Conservation (phyloP, 2,888 invertebrate species). For the Aleiodes testaceus region DNA sequence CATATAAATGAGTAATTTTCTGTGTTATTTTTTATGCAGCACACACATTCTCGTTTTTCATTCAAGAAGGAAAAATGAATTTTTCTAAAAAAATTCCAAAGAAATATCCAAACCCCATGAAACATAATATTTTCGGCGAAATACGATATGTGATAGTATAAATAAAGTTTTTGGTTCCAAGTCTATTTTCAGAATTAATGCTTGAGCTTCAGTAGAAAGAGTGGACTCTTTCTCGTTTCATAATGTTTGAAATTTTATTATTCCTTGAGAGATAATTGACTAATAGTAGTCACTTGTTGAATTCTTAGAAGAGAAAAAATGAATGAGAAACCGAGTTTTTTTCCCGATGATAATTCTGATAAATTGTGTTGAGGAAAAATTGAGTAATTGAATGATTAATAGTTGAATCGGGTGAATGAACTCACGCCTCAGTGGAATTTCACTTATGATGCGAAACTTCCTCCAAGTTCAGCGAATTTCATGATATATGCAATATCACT, state of each 20-base stretch:
- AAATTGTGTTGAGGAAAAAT: no score
- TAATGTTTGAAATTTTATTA: neutral
- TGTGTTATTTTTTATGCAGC: conserved; percentile 12
- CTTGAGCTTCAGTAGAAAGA: conserved; percentile 16
- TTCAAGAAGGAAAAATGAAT: neutral
- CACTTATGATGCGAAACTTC: neutral
- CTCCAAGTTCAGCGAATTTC: no score
- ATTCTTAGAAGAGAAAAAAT: neutral
- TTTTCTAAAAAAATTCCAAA: neutral
- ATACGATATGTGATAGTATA: conserved; percentile 59
- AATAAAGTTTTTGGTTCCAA: conserved; percentile 56
- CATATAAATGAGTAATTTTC: neutral
- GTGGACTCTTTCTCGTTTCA: neutral
- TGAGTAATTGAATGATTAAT: no score
- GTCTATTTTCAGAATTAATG: conserved; percentile 63
- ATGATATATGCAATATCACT: neutral
- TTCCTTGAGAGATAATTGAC: conserved; percentile 1
- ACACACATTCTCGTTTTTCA: no score
- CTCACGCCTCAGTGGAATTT: conserved; percentile 35
- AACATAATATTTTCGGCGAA: conserved; percentile 52
- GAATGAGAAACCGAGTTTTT: no score
- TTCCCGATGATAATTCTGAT: no score
- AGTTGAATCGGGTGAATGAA: conserved; percentile 4
- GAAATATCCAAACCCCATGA: neutral
- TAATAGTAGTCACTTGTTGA: neutral